Evolutionary conservation across 53 echinoderm and acorn worm species (phyloP), one percentile per base, ranked within the genome.

Genomic region (Antedon mediterranea): DNA sequence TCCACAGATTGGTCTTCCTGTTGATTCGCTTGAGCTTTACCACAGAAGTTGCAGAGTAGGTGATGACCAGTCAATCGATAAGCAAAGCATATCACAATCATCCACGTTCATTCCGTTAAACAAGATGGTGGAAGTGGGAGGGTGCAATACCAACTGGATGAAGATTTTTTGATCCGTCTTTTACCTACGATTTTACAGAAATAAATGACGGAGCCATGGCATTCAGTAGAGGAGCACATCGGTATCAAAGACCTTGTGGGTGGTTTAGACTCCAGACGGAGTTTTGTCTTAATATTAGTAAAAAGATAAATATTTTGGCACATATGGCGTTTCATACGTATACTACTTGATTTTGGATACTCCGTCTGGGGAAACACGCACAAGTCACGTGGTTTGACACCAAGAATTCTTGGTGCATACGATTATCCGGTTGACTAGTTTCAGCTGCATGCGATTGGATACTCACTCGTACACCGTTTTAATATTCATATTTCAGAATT

Each of bases 221-320:
- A 18, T 82, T 30, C 77, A 31, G 7, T 33, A 29, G 82, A 29
- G 82, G 82, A n/a, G 71, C 76, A 6, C 33, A 34, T 34, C 28
- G 0, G n/a, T 82, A 82, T 72, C 71, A 37, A n/a, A 72, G 72
- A 5, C 83, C 83, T n/a, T 82, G 77, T 42, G 83, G 77, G 20
- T 82, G 77, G 77, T 71, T 34, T 28, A 29, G 83, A 28, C 37
- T n/a, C n/a, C n/a, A n/a, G n/a, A n/a, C n/a, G n/a, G n/a, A n/a
- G n/a, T n/a, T n/a, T n/a, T n/a, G n/a, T n/a, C n/a, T n/a, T n/a
- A n/a, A n/a, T n/a, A n/a, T n/a, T n/a, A n/a, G n/a, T n/a, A n/a
- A n/a, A n/a, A n/a, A n/a, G n/a, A n/a, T n/a, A n/a, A n/a, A n/a
- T n/a, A n/a, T n/a, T n/a, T n/a, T n/a, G n/a, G n/a, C n/a, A n/a